Evolutionary conservation across 2,888 invertebrate genomes (phyloP).

Genomic region (Actias luna): DNA sequence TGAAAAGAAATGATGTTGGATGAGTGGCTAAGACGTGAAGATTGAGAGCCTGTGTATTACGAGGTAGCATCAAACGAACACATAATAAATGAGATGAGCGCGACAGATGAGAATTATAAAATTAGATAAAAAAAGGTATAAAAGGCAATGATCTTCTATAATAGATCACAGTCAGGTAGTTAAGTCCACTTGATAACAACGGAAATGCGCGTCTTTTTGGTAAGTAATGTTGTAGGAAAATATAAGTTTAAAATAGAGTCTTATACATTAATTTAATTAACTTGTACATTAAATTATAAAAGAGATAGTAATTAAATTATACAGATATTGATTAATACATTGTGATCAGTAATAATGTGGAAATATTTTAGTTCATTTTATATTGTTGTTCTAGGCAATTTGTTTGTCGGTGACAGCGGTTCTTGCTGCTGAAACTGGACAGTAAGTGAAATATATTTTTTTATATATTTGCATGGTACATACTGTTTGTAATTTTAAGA

Average conservation of each 20-base stretch:
- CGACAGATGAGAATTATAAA: slow-evolving; percentile 59
- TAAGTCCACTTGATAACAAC: slow-evolving; percentile 58
- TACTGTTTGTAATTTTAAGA: background rate
- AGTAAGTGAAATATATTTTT: slow-evolving; percentile 35
- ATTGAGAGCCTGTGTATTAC: slow-evolving; percentile 65
- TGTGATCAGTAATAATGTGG: background rate
- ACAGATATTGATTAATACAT: background rate
- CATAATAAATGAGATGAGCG: slow-evolving; percentile 68
- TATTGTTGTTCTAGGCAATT: slow-evolving; percentile 50
- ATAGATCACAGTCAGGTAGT: slow-evolving; percentile 65
- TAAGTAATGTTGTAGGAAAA: slow-evolving; percentile 41
- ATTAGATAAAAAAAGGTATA: slow-evolving; percentile 73
- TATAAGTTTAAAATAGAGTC: background rate
- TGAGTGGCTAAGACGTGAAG: slow-evolving; percentile 26
- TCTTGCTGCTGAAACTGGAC: slow-evolving; percentile 52
- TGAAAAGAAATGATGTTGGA: background rate
- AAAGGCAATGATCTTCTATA: slow-evolving; percentile 61
- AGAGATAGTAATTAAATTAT: background rate
- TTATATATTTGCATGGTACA: background rate
- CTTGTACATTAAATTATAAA: background rate
- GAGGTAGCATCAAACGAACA: slow-evolving; percentile 57
- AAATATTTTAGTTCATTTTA: background rate
- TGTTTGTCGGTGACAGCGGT: slow-evolving; percentile 59
- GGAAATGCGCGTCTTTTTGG: slow-evolving; percentile 69
- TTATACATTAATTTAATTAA: background rate